Conservation (phyloP, 2,797 vertebrate genomes). For the Mus caroli region DNA sequence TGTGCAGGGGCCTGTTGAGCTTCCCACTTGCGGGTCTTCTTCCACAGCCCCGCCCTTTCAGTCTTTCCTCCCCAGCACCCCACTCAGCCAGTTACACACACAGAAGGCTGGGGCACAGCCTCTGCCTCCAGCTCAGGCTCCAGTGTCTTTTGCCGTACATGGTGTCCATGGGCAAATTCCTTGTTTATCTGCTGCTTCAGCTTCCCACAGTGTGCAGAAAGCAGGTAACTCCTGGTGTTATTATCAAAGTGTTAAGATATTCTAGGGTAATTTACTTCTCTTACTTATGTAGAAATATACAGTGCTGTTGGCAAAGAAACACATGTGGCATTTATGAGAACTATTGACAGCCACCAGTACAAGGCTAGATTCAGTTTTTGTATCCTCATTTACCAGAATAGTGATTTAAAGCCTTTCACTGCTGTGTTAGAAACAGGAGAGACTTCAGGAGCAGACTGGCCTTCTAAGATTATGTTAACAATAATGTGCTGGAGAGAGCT, state of each 20-base stretch:
- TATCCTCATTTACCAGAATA: conserved; percentile 20
- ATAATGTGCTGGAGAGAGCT: background rate
- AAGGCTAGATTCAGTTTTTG: conserved; percentile 35
- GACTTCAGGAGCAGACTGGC: conserved; percentile 56
- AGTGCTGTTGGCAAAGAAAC: conserved; percentile 53
- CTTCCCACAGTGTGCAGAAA: conserved; percentile 87
- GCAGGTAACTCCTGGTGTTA: conserved; percentile 85
- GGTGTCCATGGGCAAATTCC: conserved; percentile 85
- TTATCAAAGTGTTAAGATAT: conserved; percentile 40
- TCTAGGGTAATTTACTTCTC: conserved; percentile 50
- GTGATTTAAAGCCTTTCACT: conserved; percentile 54
- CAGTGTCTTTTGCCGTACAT: conserved; percentile 88
- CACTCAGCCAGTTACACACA: conserved; percentile 87
- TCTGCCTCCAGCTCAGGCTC: conserved; percentile 93
- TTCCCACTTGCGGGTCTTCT: conserved; percentile 87
- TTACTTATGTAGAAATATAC: conserved; percentile 45
- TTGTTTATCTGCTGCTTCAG: conserved; percentile 87
- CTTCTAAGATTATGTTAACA: conserved; percentile 13
- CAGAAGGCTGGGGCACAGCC: conserved; percentile 92
- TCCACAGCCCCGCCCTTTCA: conserved; percentile 90
- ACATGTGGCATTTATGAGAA: background rate
- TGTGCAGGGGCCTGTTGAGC: conserved; percentile 95
- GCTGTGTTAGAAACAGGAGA: conserved; percentile 46
- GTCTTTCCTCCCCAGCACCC: conserved; percentile 87
- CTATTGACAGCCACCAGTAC: conserved; percentile 48